Conservation (phyloP, 2,888 invertebrate genomes). For the Dicranocentrus wangi region DNA sequence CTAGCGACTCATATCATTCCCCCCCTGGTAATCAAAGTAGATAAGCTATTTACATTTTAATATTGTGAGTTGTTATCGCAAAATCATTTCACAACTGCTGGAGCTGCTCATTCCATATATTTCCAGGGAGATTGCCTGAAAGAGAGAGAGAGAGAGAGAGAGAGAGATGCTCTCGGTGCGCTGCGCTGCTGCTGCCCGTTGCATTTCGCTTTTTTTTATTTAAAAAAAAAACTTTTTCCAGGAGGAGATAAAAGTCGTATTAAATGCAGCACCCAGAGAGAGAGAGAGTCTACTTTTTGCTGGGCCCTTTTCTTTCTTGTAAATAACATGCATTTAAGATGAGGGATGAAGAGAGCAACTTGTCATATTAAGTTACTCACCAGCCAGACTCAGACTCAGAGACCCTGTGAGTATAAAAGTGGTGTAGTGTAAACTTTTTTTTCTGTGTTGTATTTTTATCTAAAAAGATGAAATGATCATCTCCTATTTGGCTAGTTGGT, state of each 20-base stretch:
- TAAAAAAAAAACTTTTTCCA: slow-evolving; percentile 28
- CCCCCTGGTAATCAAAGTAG: slow-evolving; percentile 52
- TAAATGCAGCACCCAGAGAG: slow-evolving; percentile 57
- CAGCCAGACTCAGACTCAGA: too few species aligned
- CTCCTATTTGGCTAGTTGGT: slow-evolving; percentile 58
- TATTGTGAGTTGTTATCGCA: slow-evolving; percentile 58
- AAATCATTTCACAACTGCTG: slow-evolving; percentile 53
- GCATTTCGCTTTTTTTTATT: slow-evolving; percentile 21
- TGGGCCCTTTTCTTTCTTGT: slow-evolving; percentile 23
- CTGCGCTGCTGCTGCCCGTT: too few species aligned
- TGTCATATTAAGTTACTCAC: slow-evolving; percentile 54
- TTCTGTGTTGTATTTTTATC: slow-evolving; percentile 60
- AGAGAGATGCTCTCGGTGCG: slow-evolving; percentile 27
- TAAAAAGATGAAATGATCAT: slow-evolving; percentile 63
- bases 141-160: slow-evolving; percentile 33
- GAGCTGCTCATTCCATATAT: slow-evolving; percentile 61
- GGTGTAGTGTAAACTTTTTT: slow-evolving; percentile 41
- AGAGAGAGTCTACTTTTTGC: slow-evolving; percentile 19
- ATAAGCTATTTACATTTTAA: slow-evolving; percentile 64
- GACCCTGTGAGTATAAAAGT: too few species aligned
- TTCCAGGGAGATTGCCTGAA: slow-evolving; percentile 33
- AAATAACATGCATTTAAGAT: slow-evolving; percentile 55
- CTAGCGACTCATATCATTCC: too few species aligned
- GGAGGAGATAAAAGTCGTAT: slow-evolving; percentile 61
- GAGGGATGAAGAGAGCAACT: slow-evolving; percentile 52